A percentile compares a stretch with the other conserved stretches of the same genome.
phyloP scores from a whole-genome alignment of 2,797 vertebrate genomes.

The Florisuga fusca region DNA sequence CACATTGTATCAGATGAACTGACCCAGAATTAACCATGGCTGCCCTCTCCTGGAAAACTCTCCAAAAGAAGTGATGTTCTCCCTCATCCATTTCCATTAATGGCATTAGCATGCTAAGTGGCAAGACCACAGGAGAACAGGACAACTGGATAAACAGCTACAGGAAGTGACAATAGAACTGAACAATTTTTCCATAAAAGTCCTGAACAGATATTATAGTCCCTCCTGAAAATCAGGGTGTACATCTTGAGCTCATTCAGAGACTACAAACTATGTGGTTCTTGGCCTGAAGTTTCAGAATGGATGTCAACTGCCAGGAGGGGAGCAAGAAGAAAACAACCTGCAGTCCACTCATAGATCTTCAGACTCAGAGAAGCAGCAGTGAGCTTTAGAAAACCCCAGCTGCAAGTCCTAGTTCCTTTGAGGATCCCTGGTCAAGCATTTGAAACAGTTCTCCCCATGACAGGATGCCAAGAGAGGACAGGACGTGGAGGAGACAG shows the following conservation, averaged over 20 bases:
- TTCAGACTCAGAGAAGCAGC: not conserved
- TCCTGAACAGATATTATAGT: not conserved
- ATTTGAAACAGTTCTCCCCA: not conserved
- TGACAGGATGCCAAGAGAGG: not conserved
- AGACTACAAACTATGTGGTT: not conserved
- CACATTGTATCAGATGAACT: not conserved
- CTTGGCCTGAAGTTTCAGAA: not conserved
- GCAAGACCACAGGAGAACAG: not conserved
- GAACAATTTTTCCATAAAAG: not conserved
- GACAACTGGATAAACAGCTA: not conserved
- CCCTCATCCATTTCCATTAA: conserved; percentile 3
- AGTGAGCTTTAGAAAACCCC: not conserved
- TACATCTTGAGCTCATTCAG: not conserved
- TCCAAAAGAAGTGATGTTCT: conserved; percentile 36
- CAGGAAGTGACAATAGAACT: rapidly evolving
- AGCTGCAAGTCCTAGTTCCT: rapidly evolving
- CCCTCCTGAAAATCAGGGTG: not conserved
- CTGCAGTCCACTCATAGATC: not conserved
- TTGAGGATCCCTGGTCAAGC: not conserved
- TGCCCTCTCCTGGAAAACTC: conserved; percentile 61
- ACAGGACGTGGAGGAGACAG: not conserved
- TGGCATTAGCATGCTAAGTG: conserved; percentile 28
- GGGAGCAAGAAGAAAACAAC: not conserved
- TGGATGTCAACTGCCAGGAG: not conserved
- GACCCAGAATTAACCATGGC: conserved; percentile 62